Evolutionary conservation across 2,888 invertebrate species (phyloP).

Genomic region (Bellardia pandia): DNA sequence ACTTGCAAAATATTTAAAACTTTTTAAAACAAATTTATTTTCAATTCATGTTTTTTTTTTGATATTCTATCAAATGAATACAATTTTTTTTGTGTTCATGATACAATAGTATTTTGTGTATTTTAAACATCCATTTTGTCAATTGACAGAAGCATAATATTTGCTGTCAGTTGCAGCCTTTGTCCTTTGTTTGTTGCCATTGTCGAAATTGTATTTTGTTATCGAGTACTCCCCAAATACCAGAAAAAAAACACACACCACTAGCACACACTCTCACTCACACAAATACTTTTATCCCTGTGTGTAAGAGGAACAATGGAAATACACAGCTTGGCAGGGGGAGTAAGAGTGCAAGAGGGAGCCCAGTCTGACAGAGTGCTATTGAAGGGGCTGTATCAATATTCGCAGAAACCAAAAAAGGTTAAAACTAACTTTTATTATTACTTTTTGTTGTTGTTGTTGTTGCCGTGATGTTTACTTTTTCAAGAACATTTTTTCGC

Average conservation of each 20-base stretch:
- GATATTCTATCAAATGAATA: constrained; percentile 11
- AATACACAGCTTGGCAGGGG: background rate
- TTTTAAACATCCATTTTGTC: constrained; percentile 82
- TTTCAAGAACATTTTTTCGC: constrained; percentile 53
- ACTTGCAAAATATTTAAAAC: constrained; percentile 34
- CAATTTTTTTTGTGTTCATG: background rate
- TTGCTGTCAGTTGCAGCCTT: constrained; percentile 84
- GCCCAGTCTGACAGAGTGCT: background rate
- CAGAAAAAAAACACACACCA: constrained; percentile 1
- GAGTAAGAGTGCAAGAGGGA: constrained; percentile 10
- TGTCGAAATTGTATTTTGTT: constrained; percentile 72
- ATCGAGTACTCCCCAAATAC: constrained; percentile 55
- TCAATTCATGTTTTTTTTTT: background rate
- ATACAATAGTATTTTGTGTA: constrained; percentile 75
- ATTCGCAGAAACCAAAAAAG: constrained; percentile 44
- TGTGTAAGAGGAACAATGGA: constrained; percentile 1
- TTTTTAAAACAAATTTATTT: constrained; percentile 36
- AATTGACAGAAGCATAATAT: constrained; percentile 84
- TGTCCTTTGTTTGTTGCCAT: constrained; percentile 76
- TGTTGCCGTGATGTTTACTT: constrained; percentile 61
- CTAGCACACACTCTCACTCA: constrained; percentile 2
- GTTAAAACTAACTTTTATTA: constrained; percentile 61
- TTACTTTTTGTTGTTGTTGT: constrained; percentile 12
- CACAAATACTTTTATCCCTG: background rate
- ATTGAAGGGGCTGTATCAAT: constrained; percentile 53